phyloP scores from a whole-genome alignment of 2,888 invertebrate species.

The Loripinus fragilis region DNA sequence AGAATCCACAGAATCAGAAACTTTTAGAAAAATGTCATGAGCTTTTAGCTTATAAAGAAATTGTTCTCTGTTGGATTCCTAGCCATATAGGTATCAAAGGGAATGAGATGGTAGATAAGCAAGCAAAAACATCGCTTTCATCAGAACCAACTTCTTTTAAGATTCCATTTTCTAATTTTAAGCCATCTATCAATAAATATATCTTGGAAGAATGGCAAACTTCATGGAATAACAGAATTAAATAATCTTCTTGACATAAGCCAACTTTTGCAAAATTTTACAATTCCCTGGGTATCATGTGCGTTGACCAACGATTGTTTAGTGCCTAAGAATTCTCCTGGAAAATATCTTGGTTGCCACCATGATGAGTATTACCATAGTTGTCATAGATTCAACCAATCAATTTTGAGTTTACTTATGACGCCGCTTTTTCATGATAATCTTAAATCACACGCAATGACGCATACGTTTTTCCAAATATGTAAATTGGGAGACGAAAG shows the following conservation, averaged over 20 bases:
- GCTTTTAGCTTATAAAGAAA: too few species aligned
- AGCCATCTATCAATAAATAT: too few species aligned
- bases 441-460: conserved; percentile 36
- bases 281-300: conserved; percentile 58
- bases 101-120: too few species aligned
- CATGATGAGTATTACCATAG: conserved; percentile 28
- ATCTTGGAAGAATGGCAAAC: conserved; percentile 41
- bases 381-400: conserved; percentile 61
- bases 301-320: conserved; percentile 53
- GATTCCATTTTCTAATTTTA: too few species aligned
- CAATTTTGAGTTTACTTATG: conserved; percentile 51
- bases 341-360: conserved; percentile 35
- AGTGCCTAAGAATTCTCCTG: conserved; percentile 36
- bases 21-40: too few species aligned
- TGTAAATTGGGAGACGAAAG: conserved; percentile 52
- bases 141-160: too few species aligned
- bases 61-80: too few species aligned
- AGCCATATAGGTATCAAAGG: too few species aligned
- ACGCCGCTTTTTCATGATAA: conserved; percentile 36
- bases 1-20: too few species aligned
- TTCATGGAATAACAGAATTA: too few species aligned
- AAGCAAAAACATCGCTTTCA: conserved; percentile 39
- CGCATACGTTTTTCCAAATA: conserved; percentile 38
- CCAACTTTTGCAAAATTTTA: conserved; percentile 44
- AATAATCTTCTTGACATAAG: too few species aligned